Evolutionary conservation across 1,140 invertebrate species (phyloP).

Genomic region (Nomia melanderi): DNA sequence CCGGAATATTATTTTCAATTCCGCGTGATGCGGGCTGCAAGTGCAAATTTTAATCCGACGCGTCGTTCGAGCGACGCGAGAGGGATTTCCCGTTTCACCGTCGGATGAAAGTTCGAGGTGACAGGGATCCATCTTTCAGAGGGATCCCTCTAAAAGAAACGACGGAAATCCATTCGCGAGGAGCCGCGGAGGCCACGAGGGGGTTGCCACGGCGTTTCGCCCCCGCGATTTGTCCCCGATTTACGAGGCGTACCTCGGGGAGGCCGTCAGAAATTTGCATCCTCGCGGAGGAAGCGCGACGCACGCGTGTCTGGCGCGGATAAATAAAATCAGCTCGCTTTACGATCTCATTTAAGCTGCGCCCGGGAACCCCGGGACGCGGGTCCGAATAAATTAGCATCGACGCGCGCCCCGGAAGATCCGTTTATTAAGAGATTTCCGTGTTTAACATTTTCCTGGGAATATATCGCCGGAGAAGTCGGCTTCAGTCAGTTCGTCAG

Average conservation of each 20-base stretch:
- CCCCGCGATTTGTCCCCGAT: constrained; percentile 45
- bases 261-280: constrained; percentile 53
- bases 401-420: constrained; percentile 19
- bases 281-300: not conserved
- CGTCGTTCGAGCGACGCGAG: not conserved
- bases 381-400: constrained; percentile 65
- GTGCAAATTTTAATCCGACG: constrained; percentile 14
- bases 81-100: constrained; percentile 18
- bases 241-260: constrained; percentile 24
- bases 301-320: constrained; percentile 28
- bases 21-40: not conserved
- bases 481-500: no score
- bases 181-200: not conserved
- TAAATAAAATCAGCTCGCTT: constrained; percentile 38
- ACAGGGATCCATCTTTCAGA: constrained; percentile 19
- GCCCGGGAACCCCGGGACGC: constrained; percentile 29
- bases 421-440: not conserved
- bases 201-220: not conserved
- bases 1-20: not conserved
- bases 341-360: constrained; percentile 54
- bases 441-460: not conserved
- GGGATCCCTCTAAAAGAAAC: constrained; percentile 23
- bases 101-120: constrained; percentile 7
- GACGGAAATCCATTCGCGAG: constrained; percentile 7
- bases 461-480: no score